A percentile compares a stretch with the other conserved stretches of the same genome.
These are phyloP conservation scores for Eudemis profundana DNA, from an alignment of 2,888 invertebrate species.

Conservation along the genomic window DNA sequence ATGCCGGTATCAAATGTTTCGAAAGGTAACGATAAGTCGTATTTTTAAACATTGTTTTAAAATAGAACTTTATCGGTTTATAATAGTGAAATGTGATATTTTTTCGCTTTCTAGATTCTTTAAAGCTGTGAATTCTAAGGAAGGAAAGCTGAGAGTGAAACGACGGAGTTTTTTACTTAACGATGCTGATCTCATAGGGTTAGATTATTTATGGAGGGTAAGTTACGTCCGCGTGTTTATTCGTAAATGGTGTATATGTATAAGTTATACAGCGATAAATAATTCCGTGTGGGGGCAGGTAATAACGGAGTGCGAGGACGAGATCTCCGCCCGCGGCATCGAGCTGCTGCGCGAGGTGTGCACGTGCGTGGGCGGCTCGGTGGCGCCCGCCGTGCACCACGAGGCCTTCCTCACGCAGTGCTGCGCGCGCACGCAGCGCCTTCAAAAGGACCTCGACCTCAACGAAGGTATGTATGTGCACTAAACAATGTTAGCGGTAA, in stretches of 20 bases:
- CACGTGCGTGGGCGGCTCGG: conserved; percentile 95
- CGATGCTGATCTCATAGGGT: conserved; percentile 97
- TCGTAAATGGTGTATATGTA: background rate
- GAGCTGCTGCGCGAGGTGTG: conserved; percentile 96
- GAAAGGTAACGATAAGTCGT: conserved; percentile 79
- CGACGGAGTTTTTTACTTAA: conserved; percentile 94
- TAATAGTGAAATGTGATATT: too few relatives aligned
- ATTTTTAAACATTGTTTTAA: too few relatives aligned
- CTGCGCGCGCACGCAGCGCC: conserved; percentile 93
- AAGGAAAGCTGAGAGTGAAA: conserved; percentile 95
- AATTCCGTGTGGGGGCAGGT: conserved; percentile 78
- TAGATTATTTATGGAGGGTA: conserved; percentile 98
- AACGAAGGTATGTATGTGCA: conserved; percentile 57
- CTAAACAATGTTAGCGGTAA: too few relatives aligned
- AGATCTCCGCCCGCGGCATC: conserved; percentile 96
- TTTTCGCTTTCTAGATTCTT: conserved; percentile 88
- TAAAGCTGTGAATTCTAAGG: conserved; percentile 97
- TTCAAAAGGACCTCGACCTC: conserved; percentile 92
- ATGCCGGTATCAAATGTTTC: conserved; percentile 97
- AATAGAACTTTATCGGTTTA: too few relatives aligned
- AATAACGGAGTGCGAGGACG: conserved; percentile 95
- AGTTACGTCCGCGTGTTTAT: conserved; percentile 57
- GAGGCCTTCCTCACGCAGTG: conserved; percentile 96
- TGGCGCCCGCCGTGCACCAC: conserved; percentile 94
- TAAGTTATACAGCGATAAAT: conserved; percentile 1